phyloP scores from a whole-genome alignment of 2,113 vertebrate genomes.

The Rhinopomastus cyanomelas region DNA sequence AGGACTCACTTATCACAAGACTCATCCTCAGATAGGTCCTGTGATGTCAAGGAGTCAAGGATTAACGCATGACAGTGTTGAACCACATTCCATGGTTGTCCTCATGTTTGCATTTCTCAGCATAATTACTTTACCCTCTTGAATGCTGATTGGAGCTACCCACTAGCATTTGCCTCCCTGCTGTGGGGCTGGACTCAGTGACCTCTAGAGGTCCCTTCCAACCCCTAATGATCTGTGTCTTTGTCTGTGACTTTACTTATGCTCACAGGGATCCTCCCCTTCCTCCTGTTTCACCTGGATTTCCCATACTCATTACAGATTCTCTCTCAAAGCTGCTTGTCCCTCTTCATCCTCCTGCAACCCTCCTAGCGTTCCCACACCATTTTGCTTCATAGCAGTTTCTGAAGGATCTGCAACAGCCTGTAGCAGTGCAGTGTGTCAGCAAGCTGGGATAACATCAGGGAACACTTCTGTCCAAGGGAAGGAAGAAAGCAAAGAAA shows the following conservation, averaged over 20 bases:
- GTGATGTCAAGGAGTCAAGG: too few relatives aligned
- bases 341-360: not conserved
- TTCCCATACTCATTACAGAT: not conserved
- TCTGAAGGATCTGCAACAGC: not conserved
- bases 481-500: not conserved
- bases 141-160: not conserved
- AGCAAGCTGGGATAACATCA: fast-evolving
- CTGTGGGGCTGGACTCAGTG: too few relatives aligned
- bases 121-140: not conserved
- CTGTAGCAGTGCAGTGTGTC: not conserved
- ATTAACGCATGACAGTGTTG: too few relatives aligned
- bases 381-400: not conserved
- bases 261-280: not conserved
- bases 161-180: not conserved
- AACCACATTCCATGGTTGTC: not conserved
- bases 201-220: too few relatives aligned
- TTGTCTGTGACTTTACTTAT: too few relatives aligned
- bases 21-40: too few relatives aligned
- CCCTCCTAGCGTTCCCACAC: not conserved
- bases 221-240: too few relatives aligned
- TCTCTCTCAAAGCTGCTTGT: fast-evolving
- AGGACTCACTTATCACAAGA: too few relatives aligned
- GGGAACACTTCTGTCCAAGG: not conserved
- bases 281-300: not conserved
- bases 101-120: not conserved